Evolutionary conservation across 92 coral and sea anemone species (phyloP).

Genomic region (Heliopora coerulea): DNA sequence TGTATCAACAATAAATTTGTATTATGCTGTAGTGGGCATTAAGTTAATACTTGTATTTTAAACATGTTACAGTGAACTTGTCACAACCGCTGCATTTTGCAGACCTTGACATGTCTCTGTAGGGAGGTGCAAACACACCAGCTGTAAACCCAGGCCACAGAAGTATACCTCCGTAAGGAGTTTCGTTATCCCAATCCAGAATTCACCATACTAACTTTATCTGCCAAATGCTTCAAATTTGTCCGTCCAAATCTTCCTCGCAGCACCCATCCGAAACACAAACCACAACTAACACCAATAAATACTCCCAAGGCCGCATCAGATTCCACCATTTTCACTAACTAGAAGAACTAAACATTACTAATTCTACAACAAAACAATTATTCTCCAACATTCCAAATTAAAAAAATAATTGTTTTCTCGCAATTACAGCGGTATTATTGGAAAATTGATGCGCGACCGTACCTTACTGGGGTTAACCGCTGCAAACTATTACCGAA

Average conservation of each 20-base stretch:
- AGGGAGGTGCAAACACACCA: too few species aligned
- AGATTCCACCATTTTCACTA: constrained; percentile 39
- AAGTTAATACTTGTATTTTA: too few species aligned
- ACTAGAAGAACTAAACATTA: not conserved
- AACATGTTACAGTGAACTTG: too few species aligned
- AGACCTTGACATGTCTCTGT: too few species aligned
- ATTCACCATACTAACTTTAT: constrained; percentile 1
- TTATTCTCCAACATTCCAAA: too few species aligned
- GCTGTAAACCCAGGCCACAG: too few species aligned
- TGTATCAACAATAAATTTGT: too few species aligned
- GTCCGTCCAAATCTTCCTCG: constrained; percentile 56
- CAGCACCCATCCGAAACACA: constrained; percentile 77
- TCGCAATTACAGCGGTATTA: not conserved
- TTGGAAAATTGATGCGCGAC: not conserved
- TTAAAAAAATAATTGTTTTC: too few species aligned
- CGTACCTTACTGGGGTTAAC: not conserved
- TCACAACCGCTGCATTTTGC: too few species aligned
- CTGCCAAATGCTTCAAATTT: constrained; percentile 38
- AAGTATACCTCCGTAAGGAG: too few species aligned
- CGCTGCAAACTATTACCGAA: not conserved
- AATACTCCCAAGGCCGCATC: constrained; percentile 58
- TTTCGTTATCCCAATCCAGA: too few species aligned
- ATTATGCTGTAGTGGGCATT: too few species aligned
- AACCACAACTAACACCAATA: constrained; percentile 68
- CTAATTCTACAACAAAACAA: not conserved